phyloP scores from a whole-genome alignment of 2,888 invertebrate genomes.

The Nudaria mundana region DNA sequence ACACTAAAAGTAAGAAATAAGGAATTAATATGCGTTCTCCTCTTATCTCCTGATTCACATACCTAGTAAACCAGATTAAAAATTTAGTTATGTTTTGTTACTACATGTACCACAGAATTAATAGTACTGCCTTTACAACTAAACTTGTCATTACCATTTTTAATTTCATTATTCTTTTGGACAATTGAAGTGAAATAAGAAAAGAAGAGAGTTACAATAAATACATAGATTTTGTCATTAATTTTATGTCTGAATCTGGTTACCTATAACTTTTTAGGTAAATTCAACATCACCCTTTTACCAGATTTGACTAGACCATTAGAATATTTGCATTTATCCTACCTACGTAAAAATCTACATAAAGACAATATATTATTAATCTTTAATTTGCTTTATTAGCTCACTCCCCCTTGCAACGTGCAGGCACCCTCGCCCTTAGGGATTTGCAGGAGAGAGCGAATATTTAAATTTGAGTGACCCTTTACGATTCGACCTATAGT shows the following conservation, averaged over 20 bases:
- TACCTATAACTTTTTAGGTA: no score
- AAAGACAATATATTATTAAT: conserved; percentile 79
- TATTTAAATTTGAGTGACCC: conserved; percentile 80
- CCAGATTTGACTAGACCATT: not conserved
- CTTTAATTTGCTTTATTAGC: conserved; percentile 81
- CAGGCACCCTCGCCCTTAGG: conserved; percentile 61
- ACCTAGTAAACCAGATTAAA: no score
- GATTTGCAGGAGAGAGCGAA: conserved; percentile 69
- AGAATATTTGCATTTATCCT: conserved; percentile 47
- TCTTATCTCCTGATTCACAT: no score
- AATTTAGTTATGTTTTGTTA: no score
- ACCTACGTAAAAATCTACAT: conserved; percentile 67
- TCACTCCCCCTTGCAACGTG: conserved; percentile 56
- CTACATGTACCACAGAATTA: no score
- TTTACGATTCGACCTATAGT: conserved; percentile 52
- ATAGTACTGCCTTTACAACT: not conserved
- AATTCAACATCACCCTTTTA: not conserved
- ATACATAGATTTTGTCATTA: no score
- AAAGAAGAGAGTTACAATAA: no score
- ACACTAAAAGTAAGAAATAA: conserved; percentile 15
- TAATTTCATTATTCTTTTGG: not conserved
- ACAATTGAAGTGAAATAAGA: no score
- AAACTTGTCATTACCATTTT: not conserved
- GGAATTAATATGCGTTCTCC: conserved; percentile 2
- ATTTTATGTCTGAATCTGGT: no score